Evolutionary conservation across 2,888 invertebrate genomes (phyloP).

Genomic region (Ischnus inquisitorius): DNA sequence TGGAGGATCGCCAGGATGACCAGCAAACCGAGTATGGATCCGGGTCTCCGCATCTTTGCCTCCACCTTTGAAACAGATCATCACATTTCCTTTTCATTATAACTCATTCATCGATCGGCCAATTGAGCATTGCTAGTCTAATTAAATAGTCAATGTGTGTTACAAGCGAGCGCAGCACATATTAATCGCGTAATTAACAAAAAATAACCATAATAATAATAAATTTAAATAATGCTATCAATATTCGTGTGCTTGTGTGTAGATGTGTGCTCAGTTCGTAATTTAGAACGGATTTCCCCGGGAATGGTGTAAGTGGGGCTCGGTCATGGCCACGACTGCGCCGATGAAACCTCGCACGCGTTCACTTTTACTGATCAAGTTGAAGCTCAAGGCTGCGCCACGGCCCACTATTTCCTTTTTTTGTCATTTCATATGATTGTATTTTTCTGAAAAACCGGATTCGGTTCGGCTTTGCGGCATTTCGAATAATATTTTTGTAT

Average conservation of each 20-base stretch:
- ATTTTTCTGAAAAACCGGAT: background rate
- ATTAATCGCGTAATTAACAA: background rate
- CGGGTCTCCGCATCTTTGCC: conserved; percentile 76
- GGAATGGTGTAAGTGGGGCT: background rate
- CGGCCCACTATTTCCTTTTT: background rate
- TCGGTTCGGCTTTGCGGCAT: background rate
- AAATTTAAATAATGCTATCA: too few species aligned
- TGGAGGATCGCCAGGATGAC: conserved; percentile 71
- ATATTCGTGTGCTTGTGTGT: too few species aligned
- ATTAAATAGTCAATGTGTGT: background rate
- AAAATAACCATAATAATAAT: background rate
- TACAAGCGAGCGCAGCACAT: background rate
- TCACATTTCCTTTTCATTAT: background rate
- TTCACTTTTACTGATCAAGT: conserved; percentile 3
- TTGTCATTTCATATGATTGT: too few species aligned
- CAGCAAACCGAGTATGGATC: conserved; percentile 73
- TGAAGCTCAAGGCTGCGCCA: background rate
- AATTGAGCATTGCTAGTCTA: background rate
- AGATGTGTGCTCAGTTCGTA: too few species aligned
- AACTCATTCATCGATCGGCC: background rate
- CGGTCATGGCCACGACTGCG: conserved; percentile 24
- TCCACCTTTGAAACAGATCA: conserved; percentile 72
- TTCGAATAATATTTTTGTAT: background rate
- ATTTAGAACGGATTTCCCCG: too few species aligned
- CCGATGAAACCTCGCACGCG: conserved; percentile 11